Evolutionary conservation across 2,797 vertebrate genomes (phyloP).

Genomic region (Synaphobranchus kaupii): DNA sequence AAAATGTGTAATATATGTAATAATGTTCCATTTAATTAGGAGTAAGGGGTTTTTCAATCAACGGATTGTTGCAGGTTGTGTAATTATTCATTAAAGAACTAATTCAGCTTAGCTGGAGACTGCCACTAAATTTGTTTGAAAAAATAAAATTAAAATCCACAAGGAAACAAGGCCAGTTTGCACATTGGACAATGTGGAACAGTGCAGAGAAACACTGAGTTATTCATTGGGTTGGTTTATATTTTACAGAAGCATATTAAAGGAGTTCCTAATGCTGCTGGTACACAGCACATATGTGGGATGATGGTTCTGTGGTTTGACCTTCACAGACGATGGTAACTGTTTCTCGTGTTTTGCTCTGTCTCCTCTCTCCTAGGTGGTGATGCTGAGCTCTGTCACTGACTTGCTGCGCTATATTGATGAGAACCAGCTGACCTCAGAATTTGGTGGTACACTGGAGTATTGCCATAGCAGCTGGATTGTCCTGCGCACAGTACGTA

Average conservation of each 20-base stretch:
- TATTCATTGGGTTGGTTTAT: neutral
- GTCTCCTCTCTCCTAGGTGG: conserved; percentile 77
- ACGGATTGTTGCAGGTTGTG: neutral
- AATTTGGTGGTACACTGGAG: conserved; percentile 94
- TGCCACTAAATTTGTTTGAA: neutral
- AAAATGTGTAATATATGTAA: neutral
- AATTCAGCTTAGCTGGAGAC: neutral
- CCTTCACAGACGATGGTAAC: neutral
- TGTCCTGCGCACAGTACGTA: conserved; percentile 87
- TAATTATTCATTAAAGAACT: neutral
- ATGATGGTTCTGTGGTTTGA: neutral
- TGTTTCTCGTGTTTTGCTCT: neutral
- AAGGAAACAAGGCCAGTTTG: too few relatives aligned
- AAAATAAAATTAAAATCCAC: neutral
- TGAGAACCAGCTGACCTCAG: conserved; percentile 91
- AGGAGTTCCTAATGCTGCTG: too few relatives aligned
- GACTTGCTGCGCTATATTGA: conserved; percentile 93
- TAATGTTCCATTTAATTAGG: neutral
- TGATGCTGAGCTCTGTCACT: conserved; percentile 97
- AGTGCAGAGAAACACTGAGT: neutral
- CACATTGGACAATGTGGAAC: neutral
- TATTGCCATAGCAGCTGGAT: conserved; percentile 97
- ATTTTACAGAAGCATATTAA: neutral
- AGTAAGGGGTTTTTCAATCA: neutral
- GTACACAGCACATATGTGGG: neutral